Conservation (phyloP, 2,113 vertebrate species). For the Elanoides forficatus region DNA sequence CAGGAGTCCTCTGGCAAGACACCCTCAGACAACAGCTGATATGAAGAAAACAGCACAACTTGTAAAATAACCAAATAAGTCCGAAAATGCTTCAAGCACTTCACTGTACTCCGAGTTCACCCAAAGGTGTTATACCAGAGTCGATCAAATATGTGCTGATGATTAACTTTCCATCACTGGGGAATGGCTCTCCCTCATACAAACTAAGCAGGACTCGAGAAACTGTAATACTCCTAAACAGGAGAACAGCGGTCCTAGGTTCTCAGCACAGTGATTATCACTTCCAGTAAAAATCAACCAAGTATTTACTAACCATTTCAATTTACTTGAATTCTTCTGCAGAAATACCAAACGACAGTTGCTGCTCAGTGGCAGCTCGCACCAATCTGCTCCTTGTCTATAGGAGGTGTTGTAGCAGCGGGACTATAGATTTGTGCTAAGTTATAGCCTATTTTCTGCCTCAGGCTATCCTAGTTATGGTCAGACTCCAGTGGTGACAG, state of each 20-base stretch:
- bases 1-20: not conserved
- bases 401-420: not conserved
- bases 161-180: not conserved
- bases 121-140: not conserved
- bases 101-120: not conserved
- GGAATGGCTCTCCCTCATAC: not conserved
- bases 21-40: not conserved
- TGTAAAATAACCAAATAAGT: not conserved
- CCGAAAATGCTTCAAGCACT: not conserved
- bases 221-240: not conserved
- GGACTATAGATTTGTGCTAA: not conserved
- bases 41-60: not conserved
- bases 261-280: not conserved
- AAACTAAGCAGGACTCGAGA: not conserved
- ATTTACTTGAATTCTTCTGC: not conserved
- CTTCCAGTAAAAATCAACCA: not conserved
- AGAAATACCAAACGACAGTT: not conserved
- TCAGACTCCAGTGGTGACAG: not conserved
- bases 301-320: not conserved
- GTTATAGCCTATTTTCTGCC: slow-evolving; percentile 13
- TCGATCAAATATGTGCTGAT: not conserved
- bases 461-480: not conserved
- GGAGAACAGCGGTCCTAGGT: not conserved
- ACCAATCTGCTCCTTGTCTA: not conserved
- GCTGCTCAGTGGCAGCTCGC: not conserved